Conservation (phyloP, 2,797 vertebrate genomes). For the Tiaroga cobitis region DNA sequence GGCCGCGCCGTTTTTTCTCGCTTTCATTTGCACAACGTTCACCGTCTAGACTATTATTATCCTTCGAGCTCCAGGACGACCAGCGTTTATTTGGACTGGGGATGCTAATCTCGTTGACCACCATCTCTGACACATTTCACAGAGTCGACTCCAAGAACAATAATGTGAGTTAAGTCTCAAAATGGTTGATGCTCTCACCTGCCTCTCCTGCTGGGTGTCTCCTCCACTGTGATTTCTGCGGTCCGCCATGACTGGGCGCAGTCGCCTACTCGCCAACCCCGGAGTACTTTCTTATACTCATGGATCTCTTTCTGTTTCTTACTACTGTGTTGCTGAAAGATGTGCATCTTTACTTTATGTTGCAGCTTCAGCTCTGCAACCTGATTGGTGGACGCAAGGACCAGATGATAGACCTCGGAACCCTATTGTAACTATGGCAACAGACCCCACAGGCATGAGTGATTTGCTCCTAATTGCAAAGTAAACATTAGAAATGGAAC, state of each 20-base stretch:
- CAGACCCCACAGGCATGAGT: constrained; percentile 89
- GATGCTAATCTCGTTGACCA: constrained; percentile 72
- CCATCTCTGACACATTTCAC: constrained; percentile 68
- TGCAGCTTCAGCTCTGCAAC: constrained; percentile 87
- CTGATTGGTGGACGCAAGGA: constrained; percentile 92
- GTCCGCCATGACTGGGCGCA: constrained; percentile 89
- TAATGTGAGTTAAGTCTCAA: constrained; percentile 80
- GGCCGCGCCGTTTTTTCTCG: constrained; percentile 61
- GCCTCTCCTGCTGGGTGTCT: constrained; percentile 81
- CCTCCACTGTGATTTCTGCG: constrained; percentile 75
- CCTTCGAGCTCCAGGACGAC: constrained; percentile 56
- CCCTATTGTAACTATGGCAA: constrained; percentile 96
- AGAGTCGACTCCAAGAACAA: constrained; percentile 73
- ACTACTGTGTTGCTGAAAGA: constrained; percentile 88
- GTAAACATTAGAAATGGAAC: constrained; percentile 72
- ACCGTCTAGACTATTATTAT: constrained; percentile 68
- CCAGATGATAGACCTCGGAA: constrained; percentile 93
- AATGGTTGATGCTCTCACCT: constrained; percentile 89
- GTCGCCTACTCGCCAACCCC: constrained; percentile 77
- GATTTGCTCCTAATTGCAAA: constrained; percentile 85
- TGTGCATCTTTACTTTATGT: constrained; percentile 93
- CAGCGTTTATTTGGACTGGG: constrained; percentile 51
- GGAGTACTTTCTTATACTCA: constrained; percentile 83
- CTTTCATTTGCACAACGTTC: constrained; percentile 55
- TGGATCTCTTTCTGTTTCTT: constrained; percentile 86